Evolutionary conservation across 37 sponge, comb jelly and placozoan genomes (phyloP), one percentile per base, ranked within the genome.

Genomic region (Spongia lamella): DNA sequence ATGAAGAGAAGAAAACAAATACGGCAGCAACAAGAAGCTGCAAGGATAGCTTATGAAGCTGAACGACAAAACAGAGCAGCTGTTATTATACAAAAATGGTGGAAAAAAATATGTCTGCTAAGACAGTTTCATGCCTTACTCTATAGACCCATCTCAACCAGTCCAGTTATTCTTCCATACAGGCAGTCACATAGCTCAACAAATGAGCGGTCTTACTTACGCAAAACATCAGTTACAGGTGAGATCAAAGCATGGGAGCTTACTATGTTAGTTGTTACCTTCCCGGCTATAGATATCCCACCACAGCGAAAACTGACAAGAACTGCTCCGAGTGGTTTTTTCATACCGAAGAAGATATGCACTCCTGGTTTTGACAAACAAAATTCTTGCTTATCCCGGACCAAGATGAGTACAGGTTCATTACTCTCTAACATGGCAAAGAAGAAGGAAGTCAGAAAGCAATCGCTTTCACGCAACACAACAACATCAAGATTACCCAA

Each of bases 171-270:
- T 1, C 29, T 36, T 5, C 14, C 75, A 2, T 30, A 61, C 52
- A 38, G 31, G 11, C 20, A 25, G 58, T 6, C 59, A 39, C 16
- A 20, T 24, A 11, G 47, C 20, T 32, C 22, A 33, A 63, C 20
- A 7, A 33, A 21, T 25, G 54, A 22, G 1, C 80, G 34, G 13
- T 76, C 84, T 20, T 87, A 87, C 35, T 47, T 68, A 34, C 68
- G 72, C 61, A 32, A 30, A 22, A 87, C 73, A 43, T 67, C 76
- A 11, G 79, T 80, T 63, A 80, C 87, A 81, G 82, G 87, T 87
- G 3, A 49, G 61, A 0, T 7, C 49, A 56, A 25, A 52, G 4
- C 6, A 16, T 43, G 47, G 5, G 9, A 13, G 9, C 5, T 43
- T 43, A 43, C 9, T 9, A 5, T 43, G 9, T 9, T 13, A 43